phyloP scores from a whole-genome alignment of 2,113 vertebrate species.

The Tragelaphus imberbis region DNA sequence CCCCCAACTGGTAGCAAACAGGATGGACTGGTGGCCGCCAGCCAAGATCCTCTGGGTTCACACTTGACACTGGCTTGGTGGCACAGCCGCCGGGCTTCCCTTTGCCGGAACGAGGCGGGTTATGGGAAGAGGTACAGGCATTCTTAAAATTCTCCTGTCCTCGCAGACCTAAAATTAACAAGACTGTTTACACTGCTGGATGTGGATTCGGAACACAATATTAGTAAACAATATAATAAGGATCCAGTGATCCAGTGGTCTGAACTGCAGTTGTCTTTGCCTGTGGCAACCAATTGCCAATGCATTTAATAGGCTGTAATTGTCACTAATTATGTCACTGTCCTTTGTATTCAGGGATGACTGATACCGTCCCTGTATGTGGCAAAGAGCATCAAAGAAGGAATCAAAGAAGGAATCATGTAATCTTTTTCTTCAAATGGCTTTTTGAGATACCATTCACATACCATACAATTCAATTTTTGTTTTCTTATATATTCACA shows the following conservation, averaged over 20 bases:
- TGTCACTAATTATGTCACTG: neutral
- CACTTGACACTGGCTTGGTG: neutral
- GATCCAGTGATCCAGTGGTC: neutral
- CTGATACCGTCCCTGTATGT: neutral
- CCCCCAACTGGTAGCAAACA: neutral
- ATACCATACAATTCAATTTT: neutral
- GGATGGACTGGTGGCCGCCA: neutral
- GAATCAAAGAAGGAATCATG: neutral
- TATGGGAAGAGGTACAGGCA: neutral
- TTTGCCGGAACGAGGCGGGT: neutral
- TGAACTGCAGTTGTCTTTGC: neutral
- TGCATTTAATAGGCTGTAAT: neutral
- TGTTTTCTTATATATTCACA: neutral
- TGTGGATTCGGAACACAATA: neutral
- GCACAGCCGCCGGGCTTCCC: neutral
- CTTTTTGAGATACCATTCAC: neutral
- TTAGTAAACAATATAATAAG: neutral
- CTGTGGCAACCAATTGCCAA: neutral
- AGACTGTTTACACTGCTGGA: neutral
- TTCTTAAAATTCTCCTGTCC: neutral
- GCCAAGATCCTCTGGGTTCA: neutral
- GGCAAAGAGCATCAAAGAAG: neutral
- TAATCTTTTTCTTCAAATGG: neutral
- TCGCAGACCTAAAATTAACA: constrained; percentile 9
- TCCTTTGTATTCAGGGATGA: neutral